phyloP scores from a whole-genome alignment of 2,888 invertebrate genomes.

The Branchellion lobata region DNA sequence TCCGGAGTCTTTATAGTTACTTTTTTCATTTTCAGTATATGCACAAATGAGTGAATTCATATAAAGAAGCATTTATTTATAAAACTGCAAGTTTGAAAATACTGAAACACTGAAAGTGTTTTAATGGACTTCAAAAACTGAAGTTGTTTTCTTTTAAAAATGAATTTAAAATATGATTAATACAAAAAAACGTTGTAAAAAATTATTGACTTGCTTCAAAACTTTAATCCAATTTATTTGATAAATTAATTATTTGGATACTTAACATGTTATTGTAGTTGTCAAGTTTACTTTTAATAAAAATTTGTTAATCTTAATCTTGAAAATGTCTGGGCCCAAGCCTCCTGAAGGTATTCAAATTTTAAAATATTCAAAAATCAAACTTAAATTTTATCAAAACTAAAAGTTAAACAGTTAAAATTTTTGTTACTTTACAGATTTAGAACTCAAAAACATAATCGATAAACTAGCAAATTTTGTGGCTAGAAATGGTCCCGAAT shows the following conservation, averaged over 20 bases:
- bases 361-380: not conserved
- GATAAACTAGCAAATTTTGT: constrained; percentile 98
- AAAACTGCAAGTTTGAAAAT: not conserved
- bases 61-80: not conserved
- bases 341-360: constrained; percentile 1
- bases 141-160: too few species aligned
- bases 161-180: not conserved
- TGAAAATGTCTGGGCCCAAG: not conserved
- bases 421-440: constrained; percentile 31
- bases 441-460: constrained; percentile 89
- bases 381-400: not conserved
- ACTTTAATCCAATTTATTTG: too few species aligned
- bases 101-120: not conserved
- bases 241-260: too few species aligned
- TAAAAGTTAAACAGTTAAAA: not conserved
- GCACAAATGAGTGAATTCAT: not conserved
- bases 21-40: constrained; percentile 44
- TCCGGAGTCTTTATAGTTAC: constrained; percentile 46
- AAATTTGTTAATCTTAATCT: not conserved
- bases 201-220: too few species aligned
- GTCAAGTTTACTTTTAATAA: too few species aligned
- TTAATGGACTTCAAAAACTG: not conserved
- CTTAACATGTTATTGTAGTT: too few species aligned
- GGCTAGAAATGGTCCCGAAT: constrained; percentile 97
- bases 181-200: not conserved